Evolutionary conservation across 2,113 vertebrate species (phyloP).

Genomic region (Vidua chalybeata): DNA sequence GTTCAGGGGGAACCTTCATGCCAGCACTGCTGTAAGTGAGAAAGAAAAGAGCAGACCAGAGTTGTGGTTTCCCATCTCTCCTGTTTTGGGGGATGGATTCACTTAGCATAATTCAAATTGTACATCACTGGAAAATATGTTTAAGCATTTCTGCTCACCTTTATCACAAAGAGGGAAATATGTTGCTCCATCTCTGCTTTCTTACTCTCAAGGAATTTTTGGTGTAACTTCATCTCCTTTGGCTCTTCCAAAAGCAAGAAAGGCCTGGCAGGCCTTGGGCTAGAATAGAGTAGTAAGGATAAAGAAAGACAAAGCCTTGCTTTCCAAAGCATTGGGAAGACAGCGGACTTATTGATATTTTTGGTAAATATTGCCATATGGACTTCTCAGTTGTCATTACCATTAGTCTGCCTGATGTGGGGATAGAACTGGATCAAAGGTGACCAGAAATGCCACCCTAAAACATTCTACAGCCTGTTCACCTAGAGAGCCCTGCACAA

Average conservation of each 20-base stretch:
- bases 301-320: not conserved
- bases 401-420: not conserved
- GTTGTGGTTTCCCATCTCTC: not conserved
- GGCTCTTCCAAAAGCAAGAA: not conserved
- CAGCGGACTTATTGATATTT: not conserved
- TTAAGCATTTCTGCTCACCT: not conserved
- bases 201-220: not conserved
- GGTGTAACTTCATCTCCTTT: not conserved
- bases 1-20: not conserved
- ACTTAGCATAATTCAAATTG: not conserved
- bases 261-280: not conserved
- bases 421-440: not conserved
- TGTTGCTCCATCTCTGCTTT: not conserved
- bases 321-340: not conserved
- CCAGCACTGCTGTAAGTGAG: not conserved
- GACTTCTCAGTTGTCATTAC: not conserved
- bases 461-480: not conserved
- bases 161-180: not conserved
- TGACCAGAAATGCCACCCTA: not conserved
- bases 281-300: not conserved
- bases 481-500: fast-evolving
- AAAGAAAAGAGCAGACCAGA: not conserved
- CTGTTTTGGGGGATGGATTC: not conserved
- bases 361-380: not conserved
- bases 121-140: not conserved